phyloP scores from a whole-genome alignment of 2,797 vertebrate species.

The Thaleichthys pacificus region DNA sequence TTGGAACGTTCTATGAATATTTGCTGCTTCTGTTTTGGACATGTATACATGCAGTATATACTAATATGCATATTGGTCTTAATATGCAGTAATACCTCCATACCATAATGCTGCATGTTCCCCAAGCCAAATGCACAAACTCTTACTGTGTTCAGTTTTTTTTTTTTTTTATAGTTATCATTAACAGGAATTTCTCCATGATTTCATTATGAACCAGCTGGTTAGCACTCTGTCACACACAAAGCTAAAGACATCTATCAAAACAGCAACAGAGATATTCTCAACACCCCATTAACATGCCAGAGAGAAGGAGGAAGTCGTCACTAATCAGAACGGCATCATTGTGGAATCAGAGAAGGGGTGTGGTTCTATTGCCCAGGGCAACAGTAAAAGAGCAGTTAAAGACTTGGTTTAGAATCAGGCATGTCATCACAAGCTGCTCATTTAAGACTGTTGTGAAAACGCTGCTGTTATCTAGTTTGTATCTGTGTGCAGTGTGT shows the following conservation, averaged over 20 bases:
- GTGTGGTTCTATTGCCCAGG: constrained; percentile 11
- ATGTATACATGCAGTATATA: too few species aligned
- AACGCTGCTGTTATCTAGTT: neutral
- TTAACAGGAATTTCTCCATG: neutral
- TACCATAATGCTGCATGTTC: neutral
- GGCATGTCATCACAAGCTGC: constrained; percentile 42
- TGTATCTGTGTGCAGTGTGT: neutral
- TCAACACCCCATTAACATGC: constrained; percentile 1
- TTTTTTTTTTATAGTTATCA: neutral
- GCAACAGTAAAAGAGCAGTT: neutral
- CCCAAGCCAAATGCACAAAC: constrained; percentile 1
- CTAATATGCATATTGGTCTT: constrained; percentile 9
- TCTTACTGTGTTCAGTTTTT: neutral
- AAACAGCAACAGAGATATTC: neutral
- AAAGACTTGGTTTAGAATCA: constrained; percentile 18
- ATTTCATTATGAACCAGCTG: neutral
- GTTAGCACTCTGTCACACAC: neutral
- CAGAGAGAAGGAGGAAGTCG: neutral
- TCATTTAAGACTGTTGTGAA: neutral
- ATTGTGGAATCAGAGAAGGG: constrained; percentile 15
- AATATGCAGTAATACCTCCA: constrained; percentile 7
- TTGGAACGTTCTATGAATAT: constrained; percentile 2
- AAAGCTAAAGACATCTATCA: neutral
- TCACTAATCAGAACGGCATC: neutral
- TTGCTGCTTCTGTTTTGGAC: constrained; percentile 6